Conservation (phyloP, 2,888 invertebrate genomes). For the Tenthredo scrophulariae region DNA sequence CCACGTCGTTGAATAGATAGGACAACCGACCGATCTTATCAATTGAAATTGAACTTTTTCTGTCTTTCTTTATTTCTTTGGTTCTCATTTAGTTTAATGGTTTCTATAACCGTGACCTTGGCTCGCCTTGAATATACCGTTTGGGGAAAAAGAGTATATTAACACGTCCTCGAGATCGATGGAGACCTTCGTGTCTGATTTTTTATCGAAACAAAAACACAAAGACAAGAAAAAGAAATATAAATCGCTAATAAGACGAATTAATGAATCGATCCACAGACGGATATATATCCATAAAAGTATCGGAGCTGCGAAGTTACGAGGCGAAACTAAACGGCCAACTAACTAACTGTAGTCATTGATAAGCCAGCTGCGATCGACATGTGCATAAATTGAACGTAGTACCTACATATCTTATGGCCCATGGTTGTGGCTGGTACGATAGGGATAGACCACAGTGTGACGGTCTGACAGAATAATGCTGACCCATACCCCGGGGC, state of each 20-base stretch:
- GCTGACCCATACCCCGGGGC: conserved; percentile 73
- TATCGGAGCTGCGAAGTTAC: background rate
- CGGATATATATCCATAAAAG: background rate
- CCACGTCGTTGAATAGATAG: background rate
- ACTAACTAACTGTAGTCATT: conserved; percentile 32
- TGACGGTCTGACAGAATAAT: conserved; percentile 29
- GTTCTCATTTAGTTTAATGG: background rate
- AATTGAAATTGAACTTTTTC: conserved; percentile 10
- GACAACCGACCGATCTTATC: conserved; percentile 2
- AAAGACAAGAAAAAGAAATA: background rate
- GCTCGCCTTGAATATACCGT: background rate
- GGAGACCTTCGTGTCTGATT: background rate
- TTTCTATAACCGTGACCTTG: background rate
- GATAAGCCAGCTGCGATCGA: conserved; percentile 44
- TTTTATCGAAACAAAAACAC: background rate
- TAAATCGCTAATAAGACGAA: conserved; percentile 4
- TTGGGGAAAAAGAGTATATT: background rate
- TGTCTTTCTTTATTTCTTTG: background rate
- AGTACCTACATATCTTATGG: background rate
- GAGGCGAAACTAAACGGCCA: background rate
- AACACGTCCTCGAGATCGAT: background rate
- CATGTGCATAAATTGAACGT: conserved; percentile 20
- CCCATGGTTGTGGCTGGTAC: background rate
- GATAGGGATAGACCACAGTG: background rate
- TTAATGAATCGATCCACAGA: background rate